phyloP scores from a whole-genome alignment of 2,797 vertebrate species.

The Valencia hispanica region DNA sequence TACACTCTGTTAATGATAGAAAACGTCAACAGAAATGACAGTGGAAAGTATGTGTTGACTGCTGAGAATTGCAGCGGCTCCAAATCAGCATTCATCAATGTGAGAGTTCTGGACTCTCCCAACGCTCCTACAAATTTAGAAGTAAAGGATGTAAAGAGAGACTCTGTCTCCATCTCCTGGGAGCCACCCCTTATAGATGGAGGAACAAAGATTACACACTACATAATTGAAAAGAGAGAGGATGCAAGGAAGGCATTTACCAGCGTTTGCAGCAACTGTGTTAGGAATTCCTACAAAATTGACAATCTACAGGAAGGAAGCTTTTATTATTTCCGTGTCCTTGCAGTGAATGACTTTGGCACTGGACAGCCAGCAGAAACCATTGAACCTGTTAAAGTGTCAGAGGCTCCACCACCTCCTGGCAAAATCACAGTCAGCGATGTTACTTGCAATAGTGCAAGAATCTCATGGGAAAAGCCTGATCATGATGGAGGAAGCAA shows the following conservation, averaged over 20 bases:
- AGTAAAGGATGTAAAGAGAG: slow-evolving; percentile 91
- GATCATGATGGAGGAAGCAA: slow-evolving; percentile 97
- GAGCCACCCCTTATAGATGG: slow-evolving; percentile 95
- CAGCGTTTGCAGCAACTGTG: slow-evolving; percentile 91
- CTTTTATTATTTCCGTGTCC: slow-evolving; percentile 93
- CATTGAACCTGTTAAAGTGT: slow-evolving; percentile 88
- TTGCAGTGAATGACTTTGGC: slow-evolving; percentile 95
- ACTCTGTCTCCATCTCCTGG: slow-evolving; percentile 92
- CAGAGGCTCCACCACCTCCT: slow-evolving; percentile 90
- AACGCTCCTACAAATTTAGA: slow-evolving; percentile 90
- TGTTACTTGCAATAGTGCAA: slow-evolving; percentile 87
- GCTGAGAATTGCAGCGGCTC: slow-evolving; percentile 91
- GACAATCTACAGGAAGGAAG: slow-evolving; percentile 92
- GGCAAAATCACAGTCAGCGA: slow-evolving; percentile 90
- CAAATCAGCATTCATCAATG: slow-evolving; percentile 95
- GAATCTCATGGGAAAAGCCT: slow-evolving; percentile 95
- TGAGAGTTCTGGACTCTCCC: slow-evolving; percentile 94
- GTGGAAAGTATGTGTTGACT: slow-evolving; percentile 92
- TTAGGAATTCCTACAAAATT: slow-evolving; percentile 90
- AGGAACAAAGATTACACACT: slow-evolving; percentile 95
- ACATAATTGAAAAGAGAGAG: slow-evolving; percentile 95
- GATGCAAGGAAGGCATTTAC: slow-evolving; percentile 93
- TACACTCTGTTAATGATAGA: slow-evolving; percentile 94
- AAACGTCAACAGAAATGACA: slow-evolving; percentile 95
- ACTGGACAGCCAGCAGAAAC: slow-evolving; percentile 90